These are phyloP conservation scores for Mohoua ochrocephala DNA, from an alignment of 2,113 vertebrate species.

Conservation along the genomic window DNA sequence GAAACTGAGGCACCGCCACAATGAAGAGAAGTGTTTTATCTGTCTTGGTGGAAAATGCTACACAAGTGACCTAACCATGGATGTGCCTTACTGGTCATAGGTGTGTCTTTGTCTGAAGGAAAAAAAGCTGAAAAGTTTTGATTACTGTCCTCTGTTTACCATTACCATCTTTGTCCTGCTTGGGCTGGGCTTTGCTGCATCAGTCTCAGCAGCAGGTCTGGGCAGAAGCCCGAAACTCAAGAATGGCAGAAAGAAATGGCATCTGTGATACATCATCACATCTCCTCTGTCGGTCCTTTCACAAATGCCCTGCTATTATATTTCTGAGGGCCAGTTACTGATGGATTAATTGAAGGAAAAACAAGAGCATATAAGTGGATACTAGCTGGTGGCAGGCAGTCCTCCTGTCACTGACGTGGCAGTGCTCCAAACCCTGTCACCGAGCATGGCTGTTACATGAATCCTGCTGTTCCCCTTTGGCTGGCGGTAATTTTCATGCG, in stretches of 20 bases:
- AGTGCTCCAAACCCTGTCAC: neutral
- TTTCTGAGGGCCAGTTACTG: neutral
- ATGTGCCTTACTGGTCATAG: fast-evolving
- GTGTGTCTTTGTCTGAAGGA: neutral
- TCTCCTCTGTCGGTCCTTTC: neutral
- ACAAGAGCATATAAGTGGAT: neutral
- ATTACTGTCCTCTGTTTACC: neutral
- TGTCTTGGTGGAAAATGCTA: neutral
- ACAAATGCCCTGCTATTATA: neutral
- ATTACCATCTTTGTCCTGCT: neutral
- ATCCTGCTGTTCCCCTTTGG: neutral
- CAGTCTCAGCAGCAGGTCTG: neutral
- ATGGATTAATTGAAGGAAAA: constrained; percentile 25
- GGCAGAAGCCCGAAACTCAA: neutral
- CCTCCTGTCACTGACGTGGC: neutral
- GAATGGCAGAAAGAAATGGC: neutral
- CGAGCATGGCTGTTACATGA: neutral
- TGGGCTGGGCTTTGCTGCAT: neutral
- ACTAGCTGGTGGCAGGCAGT: neutral
- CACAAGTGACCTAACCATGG: neutral
- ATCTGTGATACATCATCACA: neutral
- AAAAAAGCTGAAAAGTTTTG: neutral
- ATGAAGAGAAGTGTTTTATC: neutral
- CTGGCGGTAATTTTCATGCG: neutral
- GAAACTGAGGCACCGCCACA: no score